A percentile compares a stretch with the other conserved stretches of the same genome.
Evolutionary conservation across 2,797 vertebrate genomes (phyloP).

Genomic region (Thamnophis elegans): DNA sequence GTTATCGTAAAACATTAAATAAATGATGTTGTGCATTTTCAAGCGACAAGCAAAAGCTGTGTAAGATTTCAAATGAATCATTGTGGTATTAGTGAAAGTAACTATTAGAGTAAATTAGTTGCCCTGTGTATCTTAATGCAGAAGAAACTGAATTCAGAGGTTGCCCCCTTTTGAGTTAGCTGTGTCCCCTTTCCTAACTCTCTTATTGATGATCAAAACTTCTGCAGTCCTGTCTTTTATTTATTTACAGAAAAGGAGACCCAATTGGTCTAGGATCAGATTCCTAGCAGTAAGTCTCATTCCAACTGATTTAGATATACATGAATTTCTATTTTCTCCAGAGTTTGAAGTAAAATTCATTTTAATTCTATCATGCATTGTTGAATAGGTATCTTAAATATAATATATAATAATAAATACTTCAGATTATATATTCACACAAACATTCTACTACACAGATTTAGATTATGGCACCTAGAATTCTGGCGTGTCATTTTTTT

Average conservation of each 20-base stretch:
- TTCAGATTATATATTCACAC: neutral
- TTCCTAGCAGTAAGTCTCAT: neutral
- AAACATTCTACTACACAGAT: neutral
- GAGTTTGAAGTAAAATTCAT: neutral
- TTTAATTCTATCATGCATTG: neutral
- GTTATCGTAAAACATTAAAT: constrained; percentile 2
- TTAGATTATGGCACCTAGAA: neutral
- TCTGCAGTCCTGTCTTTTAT: neutral
- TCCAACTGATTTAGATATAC: neutral
- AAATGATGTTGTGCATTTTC: neutral
- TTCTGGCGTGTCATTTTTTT: neutral
- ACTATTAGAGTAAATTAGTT: neutral
- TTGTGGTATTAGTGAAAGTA: neutral
- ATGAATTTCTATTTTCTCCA: neutral
- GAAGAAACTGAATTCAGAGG: neutral
- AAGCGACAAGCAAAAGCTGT: neutral
- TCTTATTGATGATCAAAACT: neutral
- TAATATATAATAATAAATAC: neutral
- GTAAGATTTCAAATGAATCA: neutral
- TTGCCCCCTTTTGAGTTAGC: neutral
- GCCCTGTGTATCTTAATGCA: neutral
- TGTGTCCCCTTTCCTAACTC: neutral
- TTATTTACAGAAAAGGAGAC: neutral
- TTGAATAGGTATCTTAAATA: neutral
- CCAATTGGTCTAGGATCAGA: neutral